phyloP scores from a whole-genome alignment of 2,113 vertebrate species.

The Glaucidium brasilianum region DNA sequence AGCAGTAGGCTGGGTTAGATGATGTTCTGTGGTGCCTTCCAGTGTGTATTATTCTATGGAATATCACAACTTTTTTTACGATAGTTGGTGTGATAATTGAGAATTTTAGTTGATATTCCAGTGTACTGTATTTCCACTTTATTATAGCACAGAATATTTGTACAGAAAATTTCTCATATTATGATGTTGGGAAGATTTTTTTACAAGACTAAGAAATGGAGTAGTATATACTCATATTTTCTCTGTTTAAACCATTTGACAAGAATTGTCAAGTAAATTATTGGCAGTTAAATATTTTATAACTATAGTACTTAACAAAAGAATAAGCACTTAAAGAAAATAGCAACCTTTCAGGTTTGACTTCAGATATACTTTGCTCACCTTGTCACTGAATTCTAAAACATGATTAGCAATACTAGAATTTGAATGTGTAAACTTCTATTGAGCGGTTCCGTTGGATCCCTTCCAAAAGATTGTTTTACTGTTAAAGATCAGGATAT shows the following conservation, averaged over 20 bases:
- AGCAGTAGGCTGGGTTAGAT: neutral
- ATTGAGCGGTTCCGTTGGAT: neutral
- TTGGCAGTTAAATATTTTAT: conserved; percentile 28
- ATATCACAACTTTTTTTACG: neutral
- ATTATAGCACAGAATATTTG: neutral
- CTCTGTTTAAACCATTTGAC: conserved; percentile 19
- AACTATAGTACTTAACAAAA: conserved; percentile 23
- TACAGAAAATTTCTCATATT: neutral
- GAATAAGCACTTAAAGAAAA: conserved; percentile 34
- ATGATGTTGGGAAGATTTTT: neutral
- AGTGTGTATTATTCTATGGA: neutral
- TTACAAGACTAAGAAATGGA: neutral
- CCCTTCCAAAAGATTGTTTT: conserved; percentile 53
- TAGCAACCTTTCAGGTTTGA: neutral
- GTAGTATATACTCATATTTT: neutral
- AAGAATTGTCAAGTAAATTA: conserved; percentile 30
- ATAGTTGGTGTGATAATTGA: neutral
- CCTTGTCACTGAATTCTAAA: conserved; percentile 58
- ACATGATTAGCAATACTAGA: conserved; percentile 3
- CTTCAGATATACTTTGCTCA: conserved; percentile 24
- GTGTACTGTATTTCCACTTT: neutral
- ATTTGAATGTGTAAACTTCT: conserved; percentile 23
- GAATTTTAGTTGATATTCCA: neutral
- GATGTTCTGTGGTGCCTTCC: neutral
- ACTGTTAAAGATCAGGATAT: conserved; percentile 22